These are phyloP conservation scores for Anorthoa munda DNA, from an alignment of 2,888 invertebrate species.

Conservation along the genomic window DNA sequence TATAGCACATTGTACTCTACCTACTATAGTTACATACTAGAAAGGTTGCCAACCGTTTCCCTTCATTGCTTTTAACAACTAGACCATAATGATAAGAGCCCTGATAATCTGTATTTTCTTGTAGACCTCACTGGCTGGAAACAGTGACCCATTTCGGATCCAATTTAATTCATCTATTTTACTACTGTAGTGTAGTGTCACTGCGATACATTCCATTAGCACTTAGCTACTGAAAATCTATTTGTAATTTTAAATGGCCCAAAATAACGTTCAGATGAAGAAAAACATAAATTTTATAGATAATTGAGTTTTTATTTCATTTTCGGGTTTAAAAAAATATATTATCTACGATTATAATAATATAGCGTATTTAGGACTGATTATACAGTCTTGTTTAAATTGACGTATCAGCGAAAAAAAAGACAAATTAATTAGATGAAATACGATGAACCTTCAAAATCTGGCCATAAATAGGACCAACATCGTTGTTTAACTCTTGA, in stretches of 20 bases:
- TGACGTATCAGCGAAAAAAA: too few species aligned
- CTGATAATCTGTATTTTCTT: conserved; percentile 46
- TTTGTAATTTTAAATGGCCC: neutral
- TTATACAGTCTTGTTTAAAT: too few species aligned
- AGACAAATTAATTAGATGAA: neutral
- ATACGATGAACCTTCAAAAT: neutral
- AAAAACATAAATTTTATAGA: too few species aligned
- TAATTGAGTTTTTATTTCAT: too few species aligned
- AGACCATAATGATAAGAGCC: conserved; percentile 41
- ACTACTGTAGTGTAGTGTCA: neutral
- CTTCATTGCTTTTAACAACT: conserved; percentile 50
- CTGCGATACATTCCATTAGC: conserved; percentile 5
- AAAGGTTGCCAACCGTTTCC: conserved; percentile 44
- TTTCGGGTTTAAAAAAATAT: too few species aligned
- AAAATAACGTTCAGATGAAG: neutral
- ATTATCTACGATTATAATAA: neutral
- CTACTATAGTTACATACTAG: neutral
- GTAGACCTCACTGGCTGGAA: conserved; percentile 22
- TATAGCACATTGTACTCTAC: neutral
- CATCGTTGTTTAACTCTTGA: neutral
- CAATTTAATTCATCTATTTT: conserved; percentile 28
- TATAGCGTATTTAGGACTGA: too few species aligned
- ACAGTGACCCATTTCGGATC: conserved; percentile 37
- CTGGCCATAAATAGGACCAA: neutral
- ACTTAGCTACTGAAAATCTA: neutral